phyloP scores from a whole-genome alignment of 2,797 vertebrate species.

The Pangasius larnaudii region DNA sequence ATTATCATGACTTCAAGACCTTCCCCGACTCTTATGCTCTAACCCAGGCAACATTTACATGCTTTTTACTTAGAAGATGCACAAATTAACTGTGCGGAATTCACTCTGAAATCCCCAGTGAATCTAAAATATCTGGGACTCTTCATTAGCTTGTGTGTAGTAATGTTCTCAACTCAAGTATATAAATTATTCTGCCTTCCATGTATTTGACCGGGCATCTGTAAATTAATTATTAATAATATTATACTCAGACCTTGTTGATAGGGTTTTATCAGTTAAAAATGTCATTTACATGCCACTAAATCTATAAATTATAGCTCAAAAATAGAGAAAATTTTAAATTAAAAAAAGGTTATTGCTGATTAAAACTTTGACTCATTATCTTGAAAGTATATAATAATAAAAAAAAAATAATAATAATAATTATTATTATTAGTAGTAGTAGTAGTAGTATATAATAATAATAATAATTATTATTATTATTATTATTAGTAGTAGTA shows the following conservation, averaged over 20 bases:
- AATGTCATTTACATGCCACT: neutral
- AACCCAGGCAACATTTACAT: neutral
- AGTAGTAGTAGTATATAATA: too few species aligned
- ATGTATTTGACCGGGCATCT: conserved; percentile 62
- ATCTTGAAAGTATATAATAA: neutral
- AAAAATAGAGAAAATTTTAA: neutral
- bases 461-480: neutral
- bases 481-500: neutral
- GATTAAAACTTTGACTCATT: neutral
- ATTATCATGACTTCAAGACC: conserved; percentile 39
- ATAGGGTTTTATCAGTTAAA: neutral
- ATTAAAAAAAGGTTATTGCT: neutral
- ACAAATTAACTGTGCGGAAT: conserved; percentile 71
- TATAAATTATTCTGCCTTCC: conserved; percentile 76
- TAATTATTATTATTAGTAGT: too few species aligned
- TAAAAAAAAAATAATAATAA: neutral
- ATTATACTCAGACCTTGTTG: neutral
- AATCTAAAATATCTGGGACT: conserved; percentile 78
- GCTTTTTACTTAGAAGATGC: conserved; percentile 52
- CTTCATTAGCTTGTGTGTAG: conserved; percentile 72
- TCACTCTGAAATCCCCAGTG: conserved; percentile 63
- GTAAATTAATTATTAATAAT: neutral
- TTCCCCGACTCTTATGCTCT: neutral
- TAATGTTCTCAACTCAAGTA: conserved; percentile 72
- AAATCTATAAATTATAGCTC: neutral